phyloP scores from a whole-genome alignment of 2,797 vertebrate species.

The Lithobates sylvaticus region DNA sequence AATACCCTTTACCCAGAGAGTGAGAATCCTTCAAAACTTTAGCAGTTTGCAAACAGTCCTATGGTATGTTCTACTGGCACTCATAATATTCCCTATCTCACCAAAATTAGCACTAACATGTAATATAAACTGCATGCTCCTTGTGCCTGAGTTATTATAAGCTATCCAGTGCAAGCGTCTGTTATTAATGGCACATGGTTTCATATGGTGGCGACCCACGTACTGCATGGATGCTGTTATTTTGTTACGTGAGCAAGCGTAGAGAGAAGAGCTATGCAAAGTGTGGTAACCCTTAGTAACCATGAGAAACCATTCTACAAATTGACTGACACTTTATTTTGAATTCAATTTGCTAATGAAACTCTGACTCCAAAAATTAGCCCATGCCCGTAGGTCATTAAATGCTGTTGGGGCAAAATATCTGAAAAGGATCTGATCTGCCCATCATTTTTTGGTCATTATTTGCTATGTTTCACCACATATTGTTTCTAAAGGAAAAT shows the following conservation, averaged over 20 bases:
- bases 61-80: conserved; percentile 32
- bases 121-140: not conserved
- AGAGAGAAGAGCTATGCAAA: not conserved
- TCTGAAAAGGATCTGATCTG: not conserved
- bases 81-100: conserved; percentile 28
- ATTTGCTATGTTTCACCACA: too few species aligned
- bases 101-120: conserved; percentile 17
- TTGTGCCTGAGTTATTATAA: not conserved
- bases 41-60: conserved; percentile 53
- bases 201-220: not conserved
- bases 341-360: not conserved
- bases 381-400: not conserved
- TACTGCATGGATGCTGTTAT: not conserved
- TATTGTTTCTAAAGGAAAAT: too few species aligned
- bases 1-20: conserved; percentile 72
- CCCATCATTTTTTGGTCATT: not conserved
- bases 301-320: not conserved
- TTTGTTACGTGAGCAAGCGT: not conserved
- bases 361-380: not conserved
- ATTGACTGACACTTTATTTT: not conserved
- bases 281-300: not conserved
- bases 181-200: conserved; percentile 35
- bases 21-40: conserved; percentile 70
- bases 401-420: not conserved
- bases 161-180: not conserved